phyloP scores from a whole-genome alignment of 2,888 invertebrate genomes.

The Exephanes ischioxanthus region DNA sequence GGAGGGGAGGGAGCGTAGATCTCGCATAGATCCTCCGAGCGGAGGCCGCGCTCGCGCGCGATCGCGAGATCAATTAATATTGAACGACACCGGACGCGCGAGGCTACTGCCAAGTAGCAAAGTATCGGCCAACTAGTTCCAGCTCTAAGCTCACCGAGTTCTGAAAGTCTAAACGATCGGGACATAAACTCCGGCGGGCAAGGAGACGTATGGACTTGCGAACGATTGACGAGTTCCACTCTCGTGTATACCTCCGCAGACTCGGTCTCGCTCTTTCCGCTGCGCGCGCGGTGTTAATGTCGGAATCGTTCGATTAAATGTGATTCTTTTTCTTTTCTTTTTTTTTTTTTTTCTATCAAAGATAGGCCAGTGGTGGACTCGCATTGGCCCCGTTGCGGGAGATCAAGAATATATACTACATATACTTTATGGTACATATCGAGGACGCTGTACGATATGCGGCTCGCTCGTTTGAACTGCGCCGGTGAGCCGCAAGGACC shows the following conservation, averaged over 20 bases:
- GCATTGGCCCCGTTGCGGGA: conserved; percentile 78
- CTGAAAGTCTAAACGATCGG: conserved; percentile 54
- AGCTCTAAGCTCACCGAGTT: conserved; percentile 60
- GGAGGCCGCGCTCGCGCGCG: conserved; percentile 70
- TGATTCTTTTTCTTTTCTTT: conserved; percentile 57
- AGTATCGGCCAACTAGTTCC: background rate
- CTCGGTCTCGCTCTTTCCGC: conserved; percentile 34
- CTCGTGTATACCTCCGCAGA: background rate
- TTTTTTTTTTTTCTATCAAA: conserved; percentile 45
- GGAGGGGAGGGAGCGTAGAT: conserved; percentile 5
- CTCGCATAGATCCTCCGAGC: conserved; percentile 70
- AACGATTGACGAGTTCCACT: conserved; percentile 64
- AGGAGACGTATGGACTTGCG: conserved; percentile 53
- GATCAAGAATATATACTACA: conserved; percentile 71
- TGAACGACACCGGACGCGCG: conserved; percentile 79
- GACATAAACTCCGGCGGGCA: conserved; percentile 42
- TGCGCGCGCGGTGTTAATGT: conserved; percentile 55
- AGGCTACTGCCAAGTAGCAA: conserved; percentile 77
- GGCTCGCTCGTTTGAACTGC: conserved; percentile 41
- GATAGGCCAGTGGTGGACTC: conserved; percentile 72
- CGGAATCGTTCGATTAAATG: conserved; percentile 55
- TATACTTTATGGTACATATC: conserved; percentile 47
- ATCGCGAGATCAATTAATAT: conserved; percentile 80
- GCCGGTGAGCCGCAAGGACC: conserved; percentile 51
- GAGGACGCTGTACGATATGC: conserved; percentile 45